Evolutionary conservation across 2,797 vertebrate genomes (phyloP).

Genomic region (Staurois parvus): DNA sequence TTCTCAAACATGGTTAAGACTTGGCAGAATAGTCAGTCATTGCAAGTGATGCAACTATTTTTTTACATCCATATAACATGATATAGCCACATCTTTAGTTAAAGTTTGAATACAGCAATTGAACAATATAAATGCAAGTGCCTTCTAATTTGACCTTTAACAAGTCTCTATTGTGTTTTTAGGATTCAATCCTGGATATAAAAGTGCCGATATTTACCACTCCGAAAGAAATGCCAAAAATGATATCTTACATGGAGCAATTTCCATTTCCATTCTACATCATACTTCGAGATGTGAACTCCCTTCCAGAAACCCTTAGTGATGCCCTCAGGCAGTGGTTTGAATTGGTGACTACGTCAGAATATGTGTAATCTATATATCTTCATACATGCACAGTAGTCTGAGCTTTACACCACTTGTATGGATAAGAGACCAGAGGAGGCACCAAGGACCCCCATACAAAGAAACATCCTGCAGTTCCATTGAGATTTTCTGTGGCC

Average conservation of each 20-base stretch:
- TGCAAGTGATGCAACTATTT: neutral
- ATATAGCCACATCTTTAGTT: too few species aligned
- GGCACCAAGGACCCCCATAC: slow-evolving; percentile 18
- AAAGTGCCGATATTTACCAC: slow-evolving; percentile 96
- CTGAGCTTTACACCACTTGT: slow-evolving; percentile 8
- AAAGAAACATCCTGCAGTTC: slow-evolving; percentile 13
- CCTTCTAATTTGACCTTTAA: neutral
- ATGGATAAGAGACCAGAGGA: slow-evolving; percentile 38
- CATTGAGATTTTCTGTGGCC: neutral
- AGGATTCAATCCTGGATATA: slow-evolving; percentile 98
- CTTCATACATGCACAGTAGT: slow-evolving; percentile 18
- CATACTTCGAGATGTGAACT: slow-evolving; percentile 91
- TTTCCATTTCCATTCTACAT: slow-evolving; percentile 98
- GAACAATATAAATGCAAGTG: too few species aligned
- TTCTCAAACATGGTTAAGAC: too few species aligned
- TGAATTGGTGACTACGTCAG: slow-evolving; percentile 89
- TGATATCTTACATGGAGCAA: slow-evolving; percentile 97
- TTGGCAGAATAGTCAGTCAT: neutral
- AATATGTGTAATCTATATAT: slow-evolving; percentile 69
- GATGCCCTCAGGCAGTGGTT: slow-evolving; percentile 98
- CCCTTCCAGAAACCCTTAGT: slow-evolving; percentile 92
- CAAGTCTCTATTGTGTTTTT: slow-evolving; percentile 45
- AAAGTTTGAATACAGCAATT: too few species aligned
- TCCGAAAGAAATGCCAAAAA: slow-evolving; percentile 91
- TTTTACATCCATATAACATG: too few species aligned